phyloP scores from a whole-genome alignment of 1,140 invertebrate species.

The Drosophila tristis region DNA sequence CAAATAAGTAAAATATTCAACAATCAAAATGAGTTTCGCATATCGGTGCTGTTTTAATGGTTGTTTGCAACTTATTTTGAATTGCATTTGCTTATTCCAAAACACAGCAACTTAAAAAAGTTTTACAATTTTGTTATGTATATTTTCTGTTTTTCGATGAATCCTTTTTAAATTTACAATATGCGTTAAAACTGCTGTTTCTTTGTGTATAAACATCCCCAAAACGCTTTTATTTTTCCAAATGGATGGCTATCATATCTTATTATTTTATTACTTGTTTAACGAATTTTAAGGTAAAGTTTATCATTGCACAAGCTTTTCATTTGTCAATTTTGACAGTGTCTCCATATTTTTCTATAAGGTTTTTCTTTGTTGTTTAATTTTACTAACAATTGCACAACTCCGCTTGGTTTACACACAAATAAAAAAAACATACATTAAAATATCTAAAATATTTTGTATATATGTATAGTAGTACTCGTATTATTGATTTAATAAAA shows the following conservation, averaged over 20 bases:
- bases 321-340: slow-evolving; percentile 40
- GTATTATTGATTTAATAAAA: slow-evolving; percentile 44
- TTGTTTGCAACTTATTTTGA: slow-evolving; percentile 74
- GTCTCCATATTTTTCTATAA: slow-evolving; percentile 52
- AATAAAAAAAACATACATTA: slow-evolving; percentile 38
- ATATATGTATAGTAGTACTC: slow-evolving; percentile 27
- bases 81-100: slow-evolving; percentile 76
- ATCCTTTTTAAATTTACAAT: slow-evolving; percentile 44
- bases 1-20: neutral
- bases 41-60: slow-evolving; percentile 52
- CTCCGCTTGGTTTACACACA: slow-evolving; percentile 64
- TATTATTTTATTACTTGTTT: slow-evolving; percentile 37
- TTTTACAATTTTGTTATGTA: slow-evolving; percentile 72
- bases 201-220: slow-evolving; percentile 44
- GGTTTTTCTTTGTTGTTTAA: slow-evolving; percentile 52
- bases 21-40: slow-evolving; percentile 4
- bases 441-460: slow-evolving; percentile 57
- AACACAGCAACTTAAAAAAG: slow-evolving; percentile 66
- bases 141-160: slow-evolving; percentile 51
- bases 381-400: slow-evolving; percentile 79
- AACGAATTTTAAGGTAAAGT: slow-evolving; percentile 49
- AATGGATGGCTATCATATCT: slow-evolving; percentile 15
- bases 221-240: slow-evolving; percentile 41
- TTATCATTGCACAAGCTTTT: slow-evolving; percentile 55
- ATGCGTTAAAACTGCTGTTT: slow-evolving; percentile 64